A percentile compares a stretch with the other conserved stretches of the same genome.
Conservation (phyloP, 2,888 invertebrate genomes). For the Leptopterna dolabrata region DNA sequence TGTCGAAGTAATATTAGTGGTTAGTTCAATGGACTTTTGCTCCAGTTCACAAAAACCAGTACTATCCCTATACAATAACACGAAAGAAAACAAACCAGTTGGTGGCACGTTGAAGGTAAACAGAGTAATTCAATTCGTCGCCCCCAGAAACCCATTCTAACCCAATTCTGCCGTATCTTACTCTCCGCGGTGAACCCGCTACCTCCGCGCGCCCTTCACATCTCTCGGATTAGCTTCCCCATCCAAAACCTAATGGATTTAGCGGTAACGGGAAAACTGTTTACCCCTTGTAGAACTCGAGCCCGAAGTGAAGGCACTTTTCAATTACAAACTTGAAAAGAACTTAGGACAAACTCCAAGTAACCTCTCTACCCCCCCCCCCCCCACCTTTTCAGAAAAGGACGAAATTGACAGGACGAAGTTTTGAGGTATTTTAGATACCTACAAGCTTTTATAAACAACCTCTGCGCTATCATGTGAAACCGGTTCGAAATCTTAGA, state of each 20-base stretch:
- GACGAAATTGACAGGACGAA: neutral
- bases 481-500: too few species aligned
- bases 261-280: conserved; percentile 7
- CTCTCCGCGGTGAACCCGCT: neutral
- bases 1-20: too few species aligned
- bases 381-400: neutral
- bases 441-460: too few species aligned
- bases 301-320: neutral
- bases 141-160: neutral
- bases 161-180: neutral
- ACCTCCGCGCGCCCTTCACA: neutral
- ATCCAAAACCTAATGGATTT: neutral
- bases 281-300: neutral
- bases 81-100: neutral
- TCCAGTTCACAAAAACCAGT: too few species aligned
- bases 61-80: too few species aligned
- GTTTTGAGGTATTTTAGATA: neutral
- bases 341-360: neutral
- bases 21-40: too few species aligned
- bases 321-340: conserved; percentile 1
- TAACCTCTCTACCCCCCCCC: neutral
- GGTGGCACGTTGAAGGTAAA: neutral
- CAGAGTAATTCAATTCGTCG: neutral
- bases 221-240: neutral
- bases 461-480: too few species aligned